Percentiles rank a stretch among this genome's conserved stretches.
Conservation (phyloP, 64 coral and sea anemone genomes). For the Actinia equina region DNA sequence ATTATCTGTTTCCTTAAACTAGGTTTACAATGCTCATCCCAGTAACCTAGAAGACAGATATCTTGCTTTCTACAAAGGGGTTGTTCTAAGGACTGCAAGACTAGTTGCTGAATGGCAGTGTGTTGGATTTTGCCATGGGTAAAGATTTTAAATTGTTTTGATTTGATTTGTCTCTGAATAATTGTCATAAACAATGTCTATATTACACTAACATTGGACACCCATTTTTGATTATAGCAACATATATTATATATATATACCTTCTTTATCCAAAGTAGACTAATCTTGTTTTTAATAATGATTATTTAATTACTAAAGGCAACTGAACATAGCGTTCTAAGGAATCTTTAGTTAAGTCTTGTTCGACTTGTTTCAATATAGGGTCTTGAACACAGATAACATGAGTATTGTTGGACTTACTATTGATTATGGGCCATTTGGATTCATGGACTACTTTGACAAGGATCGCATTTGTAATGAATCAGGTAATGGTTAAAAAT, state of each 20-base stretch:
- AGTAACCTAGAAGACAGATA: constrained; percentile 60
- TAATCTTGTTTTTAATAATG: too few relatives aligned
- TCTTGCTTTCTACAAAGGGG: constrained; percentile 86
- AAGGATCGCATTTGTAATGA: constrained; percentile 86
- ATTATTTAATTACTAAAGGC: too few relatives aligned
- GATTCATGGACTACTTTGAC: constrained; percentile 93
- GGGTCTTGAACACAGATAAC: constrained; percentile 95
- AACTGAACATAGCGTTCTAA: too few relatives aligned
- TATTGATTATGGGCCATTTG: constrained; percentile 99
- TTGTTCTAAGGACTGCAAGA: constrained; percentile 61
- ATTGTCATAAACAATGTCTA: too few relatives aligned
- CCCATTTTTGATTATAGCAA: too few relatives aligned
- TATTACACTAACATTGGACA: too few relatives aligned
- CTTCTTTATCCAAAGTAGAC: too few relatives aligned
- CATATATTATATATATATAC: too few relatives aligned
- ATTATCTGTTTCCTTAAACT: neutral
- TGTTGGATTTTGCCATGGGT: constrained; percentile 99
- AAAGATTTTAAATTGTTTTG: neutral
- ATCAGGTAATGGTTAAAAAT: constrained; percentile 34
- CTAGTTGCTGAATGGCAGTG: constrained; percentile 93
- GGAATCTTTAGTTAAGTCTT: too few relatives aligned
- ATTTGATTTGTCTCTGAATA: too few relatives aligned
- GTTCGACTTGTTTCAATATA: neutral
- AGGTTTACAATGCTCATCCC: constrained; percentile 23
- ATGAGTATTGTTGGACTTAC: constrained; percentile 95